Percentiles rank a stretch among this genome's conserved stretches.
phyloP scores from a whole-genome alignment of 2,113 vertebrate species.

The Passerina amoena region DNA sequence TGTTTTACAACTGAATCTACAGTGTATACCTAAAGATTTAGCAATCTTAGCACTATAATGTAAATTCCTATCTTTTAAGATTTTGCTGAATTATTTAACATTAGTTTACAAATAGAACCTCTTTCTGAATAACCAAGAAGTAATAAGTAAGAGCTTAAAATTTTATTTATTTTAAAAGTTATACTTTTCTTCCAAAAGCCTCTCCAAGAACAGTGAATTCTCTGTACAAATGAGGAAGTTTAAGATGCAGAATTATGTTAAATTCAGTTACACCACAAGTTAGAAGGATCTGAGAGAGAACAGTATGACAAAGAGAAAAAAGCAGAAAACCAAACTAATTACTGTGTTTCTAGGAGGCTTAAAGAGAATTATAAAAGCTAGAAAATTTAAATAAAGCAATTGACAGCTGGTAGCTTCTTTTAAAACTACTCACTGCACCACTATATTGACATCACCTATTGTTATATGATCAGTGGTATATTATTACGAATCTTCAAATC shows the following conservation, averaged over 20 bases:
- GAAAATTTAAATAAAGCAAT: neutral
- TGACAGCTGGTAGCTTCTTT: neutral
- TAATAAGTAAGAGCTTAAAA: neutral
- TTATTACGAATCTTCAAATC: neutral
- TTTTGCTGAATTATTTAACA: neutral
- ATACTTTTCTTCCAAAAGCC: neutral
- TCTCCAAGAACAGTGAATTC: neutral
- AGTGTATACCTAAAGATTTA: neutral
- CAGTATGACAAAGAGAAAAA: neutral
- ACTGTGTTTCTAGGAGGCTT: neutral
- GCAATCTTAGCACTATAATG: neutral
- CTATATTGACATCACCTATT: neutral
- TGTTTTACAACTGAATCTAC: neutral
- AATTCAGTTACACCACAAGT: neutral
- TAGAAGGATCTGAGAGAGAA: neutral
- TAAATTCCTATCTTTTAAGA: neutral
- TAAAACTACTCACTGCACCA: neutral
- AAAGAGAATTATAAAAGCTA: neutral
- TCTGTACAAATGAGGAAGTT: neutral
- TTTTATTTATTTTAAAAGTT: neutral
- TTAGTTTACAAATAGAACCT: neutral
- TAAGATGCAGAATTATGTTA: neutral
- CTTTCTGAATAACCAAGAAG: neutral
- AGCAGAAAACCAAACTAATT: neutral
- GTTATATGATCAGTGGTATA: conserved; percentile 1